A percentile compares a stretch with the other conserved stretches of the same genome.
Evolutionary conservation across 2,888 invertebrate species (phyloP).

Genomic region (Heliconius ethilla): DNA sequence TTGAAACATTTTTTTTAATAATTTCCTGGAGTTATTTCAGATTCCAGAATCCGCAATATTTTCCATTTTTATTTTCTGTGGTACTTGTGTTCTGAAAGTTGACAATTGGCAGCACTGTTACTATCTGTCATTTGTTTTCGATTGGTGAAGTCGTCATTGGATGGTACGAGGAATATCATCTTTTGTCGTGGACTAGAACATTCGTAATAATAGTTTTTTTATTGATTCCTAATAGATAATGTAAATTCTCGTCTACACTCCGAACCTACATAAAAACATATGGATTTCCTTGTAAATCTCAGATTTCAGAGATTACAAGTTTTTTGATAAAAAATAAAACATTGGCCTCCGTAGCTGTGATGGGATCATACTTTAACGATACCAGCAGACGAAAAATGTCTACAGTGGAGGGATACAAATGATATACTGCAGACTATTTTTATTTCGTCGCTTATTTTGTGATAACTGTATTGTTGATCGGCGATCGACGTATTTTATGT

Average conservation of each 20-base stretch:
- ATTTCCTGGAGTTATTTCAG: not conserved
- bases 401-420: conserved; percentile 75
- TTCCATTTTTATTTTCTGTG: conserved; percentile 11
- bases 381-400: conserved; percentile 70
- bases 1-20: no score
- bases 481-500: conserved; percentile 68
- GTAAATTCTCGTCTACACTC: conserved; percentile 35
- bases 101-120: conserved; percentile 46
- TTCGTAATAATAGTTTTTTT: conserved; percentile 48
- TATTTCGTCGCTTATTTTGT: conserved; percentile 44
- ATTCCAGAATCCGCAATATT: not conserved
- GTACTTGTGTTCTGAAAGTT: conserved; percentile 3
- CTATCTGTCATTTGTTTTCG: conserved; percentile 54
- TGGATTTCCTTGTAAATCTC: conserved; percentile 28
- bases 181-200: conserved; percentile 64
- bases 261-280: conserved; percentile 21
- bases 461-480: conserved; percentile 59
- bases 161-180: conserved; percentile 61
- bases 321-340: conserved; percentile 54
- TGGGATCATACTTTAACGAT: conserved; percentile 70
- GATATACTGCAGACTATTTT: conserved; percentile 51
- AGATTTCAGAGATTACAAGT: conserved; percentile 34
- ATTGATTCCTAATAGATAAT: conserved; percentile 32
- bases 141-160: conserved; percentile 58
- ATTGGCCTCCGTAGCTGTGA: conserved; percentile 68